Evolutionary conservation across 2,797 vertebrate genomes (phyloP), one percentile per base, ranked within the genome.

Genomic region (Centroberyx gerrardi): DNA sequence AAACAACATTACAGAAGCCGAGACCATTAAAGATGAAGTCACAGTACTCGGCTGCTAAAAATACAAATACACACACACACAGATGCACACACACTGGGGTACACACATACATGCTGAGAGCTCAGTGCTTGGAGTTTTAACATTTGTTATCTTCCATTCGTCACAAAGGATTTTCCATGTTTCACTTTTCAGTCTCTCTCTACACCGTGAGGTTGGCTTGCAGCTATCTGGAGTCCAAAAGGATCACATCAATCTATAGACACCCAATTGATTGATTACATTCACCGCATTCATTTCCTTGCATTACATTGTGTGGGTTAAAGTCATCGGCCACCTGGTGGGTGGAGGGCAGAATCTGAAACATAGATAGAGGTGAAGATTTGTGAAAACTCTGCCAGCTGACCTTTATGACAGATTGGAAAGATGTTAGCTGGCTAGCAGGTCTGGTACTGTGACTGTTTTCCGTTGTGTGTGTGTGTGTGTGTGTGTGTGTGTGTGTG

Each of bases 401-500:
- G 33, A 33, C 33, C 33, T 38, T 38, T 18, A 38, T 36, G 56
- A 40, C 14, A 59, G 33, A 1, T n/a, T 38, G 33, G 14, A 38
- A 40, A 40, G 56, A 38, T 38, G 31, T 36, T 48, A 33, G 44
- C 6, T n/a, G 28, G 49, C 29, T 46, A 53, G 49, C 42, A 15
- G 42, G 42, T 31, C 8, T 56, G 54, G 18, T 12, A 27, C 18
- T 56, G 54, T 56, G 54, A 22, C 22, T 22, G 22, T 22, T 22
- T 22, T 22, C 22, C 28, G 52, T n/a, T 69, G 58, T 53, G 68
- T 54, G 36, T 33, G 48, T 61, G 31, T 31, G 58, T 42, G 56
- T 28, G 46, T 70, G 68, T 38, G 58, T 61, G 68, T n/a, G 38
- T 63, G 28, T 46, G n/a, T 63, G 60, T 33, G 40, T 56, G 59